Conservation (phyloP, 2,113 vertebrate species). For the Pionites leucogaster region DNA sequence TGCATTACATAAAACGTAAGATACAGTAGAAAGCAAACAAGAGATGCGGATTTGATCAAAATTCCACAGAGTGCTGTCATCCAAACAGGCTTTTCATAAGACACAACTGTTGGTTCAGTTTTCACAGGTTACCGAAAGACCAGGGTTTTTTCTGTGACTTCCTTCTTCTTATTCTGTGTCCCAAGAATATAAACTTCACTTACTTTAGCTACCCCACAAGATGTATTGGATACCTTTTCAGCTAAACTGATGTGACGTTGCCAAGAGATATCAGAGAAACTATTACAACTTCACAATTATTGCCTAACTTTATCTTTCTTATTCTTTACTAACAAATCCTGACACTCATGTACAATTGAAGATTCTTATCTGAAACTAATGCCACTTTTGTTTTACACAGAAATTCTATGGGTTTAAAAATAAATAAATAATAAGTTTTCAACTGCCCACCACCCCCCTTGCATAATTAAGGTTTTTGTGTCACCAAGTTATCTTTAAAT, state of each 20-base stretch:
- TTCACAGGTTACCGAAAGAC: not conserved
- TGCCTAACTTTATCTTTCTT: not conserved
- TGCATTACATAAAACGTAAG: not conserved
- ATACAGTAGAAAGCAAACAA: not conserved
- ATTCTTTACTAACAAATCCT: not conserved
- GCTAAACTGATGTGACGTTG: not conserved
- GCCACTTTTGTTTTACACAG: not conserved
- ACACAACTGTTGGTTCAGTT: not conserved
- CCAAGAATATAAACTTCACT: not conserved
- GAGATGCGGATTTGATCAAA: not conserved
- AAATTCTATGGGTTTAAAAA: not conserved
- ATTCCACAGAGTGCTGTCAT: not conserved
- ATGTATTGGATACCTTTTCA: not conserved
- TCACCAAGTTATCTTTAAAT: constrained; percentile 33
- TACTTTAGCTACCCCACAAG: constrained; percentile 6
- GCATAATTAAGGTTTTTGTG: constrained; percentile 15
- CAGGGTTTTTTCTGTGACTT: not conserved
- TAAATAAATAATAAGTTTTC: not conserved
- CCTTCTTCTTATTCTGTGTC: not conserved
- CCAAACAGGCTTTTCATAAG: not conserved
- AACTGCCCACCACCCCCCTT: too few relatives aligned
- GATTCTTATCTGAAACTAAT: not conserved
- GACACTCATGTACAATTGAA: not conserved
- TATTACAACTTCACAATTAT: not conserved
- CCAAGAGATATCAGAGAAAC: not conserved